Conservation (phyloP, 2,113 vertebrate genomes). For the Haemorhous mexicanus region DNA sequence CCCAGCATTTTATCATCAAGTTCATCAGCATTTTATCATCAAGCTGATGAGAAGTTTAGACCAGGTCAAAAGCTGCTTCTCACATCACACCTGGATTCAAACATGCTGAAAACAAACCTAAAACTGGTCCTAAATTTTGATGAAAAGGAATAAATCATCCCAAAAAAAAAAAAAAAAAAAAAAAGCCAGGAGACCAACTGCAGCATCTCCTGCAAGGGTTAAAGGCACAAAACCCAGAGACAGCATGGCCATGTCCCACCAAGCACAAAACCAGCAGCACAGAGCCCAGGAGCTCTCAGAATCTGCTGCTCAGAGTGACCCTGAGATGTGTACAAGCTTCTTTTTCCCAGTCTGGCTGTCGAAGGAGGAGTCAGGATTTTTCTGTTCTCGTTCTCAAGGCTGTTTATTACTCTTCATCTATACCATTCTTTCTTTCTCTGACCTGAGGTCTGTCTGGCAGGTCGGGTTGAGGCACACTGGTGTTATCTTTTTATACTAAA, state of each 20-base stretch:
- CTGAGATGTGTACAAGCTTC: too few species aligned
- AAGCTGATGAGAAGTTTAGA: not conserved
- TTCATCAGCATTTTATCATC: not conserved
- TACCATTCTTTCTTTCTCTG: too few species aligned
- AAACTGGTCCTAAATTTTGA: not conserved
- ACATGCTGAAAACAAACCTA: not conserved
- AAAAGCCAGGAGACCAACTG: not conserved
- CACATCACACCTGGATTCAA: not conserved
- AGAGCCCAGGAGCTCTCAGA: not conserved
- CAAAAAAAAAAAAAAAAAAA: not conserved
- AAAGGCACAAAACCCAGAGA: not conserved
- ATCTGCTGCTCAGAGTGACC: too few species aligned
- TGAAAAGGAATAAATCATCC: not conserved
- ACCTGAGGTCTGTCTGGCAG: too few species aligned
- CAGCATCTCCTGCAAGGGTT: not conserved
- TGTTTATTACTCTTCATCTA: too few species aligned
- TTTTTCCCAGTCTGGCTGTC: too few species aligned
- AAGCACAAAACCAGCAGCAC: not conserved
- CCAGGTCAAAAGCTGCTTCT: not conserved
- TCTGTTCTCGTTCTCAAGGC: too few species aligned
- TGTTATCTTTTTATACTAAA: too few species aligned
- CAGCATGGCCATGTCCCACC: rapidly evolving
- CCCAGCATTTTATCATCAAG: not conserved
- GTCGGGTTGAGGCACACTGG: too few species aligned
- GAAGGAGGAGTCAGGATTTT: too few species aligned